Evolutionary conservation across 2,113 vertebrate species (phyloP), one percentile per base, ranked within the genome.

Genomic region (Myiozetetes cayanensis): DNA sequence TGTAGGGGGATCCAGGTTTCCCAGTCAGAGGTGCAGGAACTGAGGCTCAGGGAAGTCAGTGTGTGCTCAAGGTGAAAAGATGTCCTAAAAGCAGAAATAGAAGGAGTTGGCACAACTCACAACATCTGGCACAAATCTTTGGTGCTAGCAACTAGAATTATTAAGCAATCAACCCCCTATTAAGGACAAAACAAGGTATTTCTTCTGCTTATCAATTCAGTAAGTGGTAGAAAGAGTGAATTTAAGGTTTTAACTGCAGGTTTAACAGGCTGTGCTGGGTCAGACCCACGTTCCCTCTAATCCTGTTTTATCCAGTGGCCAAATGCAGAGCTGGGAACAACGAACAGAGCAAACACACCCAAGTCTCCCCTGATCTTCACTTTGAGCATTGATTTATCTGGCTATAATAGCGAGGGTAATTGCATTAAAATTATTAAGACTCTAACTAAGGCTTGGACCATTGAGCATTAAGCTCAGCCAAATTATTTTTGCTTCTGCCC

Each of bases 401-500:
- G 22, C 66, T 77, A 46, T 91, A 75, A 89, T 28, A 50, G 53
- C 10, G 49, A 92, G 28, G 53, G 28, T 75, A 95, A 95, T 92
- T 82, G 44, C 87, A 93, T 94, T 92, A 91, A 81, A 94, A 93
- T 95, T 90, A 78, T 82, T 50, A 52, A 93, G 46, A 46, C 25
- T 91, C 50, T 62, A 76, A 20, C 83, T 63, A 67, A 74, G 52
- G 11, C 21, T 72, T 62, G 74, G 70, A 72, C 70, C 77, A 87
- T 14, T 91, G 61, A 91, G 67, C 91, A 85, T 35, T 35, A 44
- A 93, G 81, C 71, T 94, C 66, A 44, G 58, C 85, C 87, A 95
- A 94, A 95, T 62, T 43, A 33, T 79, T 93, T 88, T 66, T 70
- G 55, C 62, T 92, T 50, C 70, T 96, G 58, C 41, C 75, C 70